phyloP scores from a whole-genome alignment of 2,888 invertebrate species.

The Euphydryas editha region DNA sequence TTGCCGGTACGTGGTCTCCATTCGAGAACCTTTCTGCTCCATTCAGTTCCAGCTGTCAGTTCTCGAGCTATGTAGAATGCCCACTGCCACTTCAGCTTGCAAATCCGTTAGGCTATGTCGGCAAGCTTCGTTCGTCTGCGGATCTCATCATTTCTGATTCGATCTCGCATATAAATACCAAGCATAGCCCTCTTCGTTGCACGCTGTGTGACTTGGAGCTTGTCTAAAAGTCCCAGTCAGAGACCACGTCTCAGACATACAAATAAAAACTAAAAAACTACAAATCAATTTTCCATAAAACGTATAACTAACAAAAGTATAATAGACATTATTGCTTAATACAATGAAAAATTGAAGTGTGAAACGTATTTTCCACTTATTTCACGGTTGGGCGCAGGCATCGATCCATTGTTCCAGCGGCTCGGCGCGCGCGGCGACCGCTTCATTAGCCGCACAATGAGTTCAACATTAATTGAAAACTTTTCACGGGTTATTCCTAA shows the following conservation, averaged over 20 bases:
- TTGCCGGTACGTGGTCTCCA: no score
- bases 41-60: no score
- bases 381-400: conserved; percentile 2
- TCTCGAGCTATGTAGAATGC: no score
- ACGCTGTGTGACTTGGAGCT: no score
- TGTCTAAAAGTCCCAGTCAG: no score
- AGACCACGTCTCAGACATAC: not conserved
- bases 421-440: not conserved
- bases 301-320: conserved; percentile 6
- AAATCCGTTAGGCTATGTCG: no score
- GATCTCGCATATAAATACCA: no score
- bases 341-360: not conserved
- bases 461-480: not conserved
- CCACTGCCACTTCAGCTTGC: no score
- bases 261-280: not conserved
- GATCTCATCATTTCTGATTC: no score
- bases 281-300: not conserved
- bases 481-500: conserved; percentile 5
- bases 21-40: no score
- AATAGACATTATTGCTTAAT: not conserved
- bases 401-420: not conserved
- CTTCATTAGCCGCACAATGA: not conserved
- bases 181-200: no score
- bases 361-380: not conserved
- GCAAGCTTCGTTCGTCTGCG: no score